A percentile compares a stretch with the other conserved stretches of the same genome.
These are phyloP conservation scores for Poeciliopsis retropinna DNA, from an alignment of 2,113 vertebrate genomes.

Conservation along the genomic window DNA sequence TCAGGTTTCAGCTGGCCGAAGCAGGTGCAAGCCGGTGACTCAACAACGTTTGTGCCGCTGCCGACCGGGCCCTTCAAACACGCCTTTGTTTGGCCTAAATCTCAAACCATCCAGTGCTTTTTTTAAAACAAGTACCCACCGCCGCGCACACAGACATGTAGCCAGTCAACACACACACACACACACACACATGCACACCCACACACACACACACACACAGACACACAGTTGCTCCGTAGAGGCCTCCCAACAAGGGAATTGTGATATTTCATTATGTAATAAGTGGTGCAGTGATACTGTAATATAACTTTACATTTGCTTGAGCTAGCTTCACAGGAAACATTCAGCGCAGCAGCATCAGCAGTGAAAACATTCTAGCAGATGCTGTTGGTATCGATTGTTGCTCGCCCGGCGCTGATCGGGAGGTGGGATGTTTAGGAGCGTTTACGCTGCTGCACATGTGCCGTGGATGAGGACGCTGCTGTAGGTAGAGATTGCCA, in stretches of 20 bases:
- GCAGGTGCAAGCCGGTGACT: conserved; percentile 76
- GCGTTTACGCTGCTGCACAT: conserved; percentile 26
- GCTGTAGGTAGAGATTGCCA: conserved; percentile 54
- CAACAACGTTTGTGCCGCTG: conserved; percentile 53
- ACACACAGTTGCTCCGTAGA: conserved; percentile 11
- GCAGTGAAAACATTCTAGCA: neutral
- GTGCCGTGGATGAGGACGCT: conserved; percentile 36
- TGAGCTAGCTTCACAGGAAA: conserved; percentile 14
- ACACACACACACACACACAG: conserved; percentile 23
- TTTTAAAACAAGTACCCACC: conserved; percentile 32
- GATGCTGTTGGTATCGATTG: neutral
- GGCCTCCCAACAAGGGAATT: conserved; percentile 31
- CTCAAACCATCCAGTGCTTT: conserved; percentile 35
- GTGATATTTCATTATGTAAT: conserved; percentile 39
- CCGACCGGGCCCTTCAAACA: conserved; percentile 46
- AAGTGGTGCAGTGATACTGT: conserved; percentile 18
- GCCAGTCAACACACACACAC: conserved; percentile 20
- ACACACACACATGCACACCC: conserved; percentile 21
- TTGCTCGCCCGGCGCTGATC: neutral
- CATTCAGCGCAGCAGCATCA: neutral
- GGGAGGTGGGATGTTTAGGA: conserved; percentile 17
- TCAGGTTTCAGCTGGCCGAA: conserved; percentile 74
- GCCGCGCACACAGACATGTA: conserved; percentile 15
- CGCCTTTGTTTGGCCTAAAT: conserved; percentile 61
- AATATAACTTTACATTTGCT: conserved; percentile 40